Evolutionary conservation across 2,888 invertebrate genomes (phyloP).

Genomic region (Hydroisotoma schaefferi): DNA sequence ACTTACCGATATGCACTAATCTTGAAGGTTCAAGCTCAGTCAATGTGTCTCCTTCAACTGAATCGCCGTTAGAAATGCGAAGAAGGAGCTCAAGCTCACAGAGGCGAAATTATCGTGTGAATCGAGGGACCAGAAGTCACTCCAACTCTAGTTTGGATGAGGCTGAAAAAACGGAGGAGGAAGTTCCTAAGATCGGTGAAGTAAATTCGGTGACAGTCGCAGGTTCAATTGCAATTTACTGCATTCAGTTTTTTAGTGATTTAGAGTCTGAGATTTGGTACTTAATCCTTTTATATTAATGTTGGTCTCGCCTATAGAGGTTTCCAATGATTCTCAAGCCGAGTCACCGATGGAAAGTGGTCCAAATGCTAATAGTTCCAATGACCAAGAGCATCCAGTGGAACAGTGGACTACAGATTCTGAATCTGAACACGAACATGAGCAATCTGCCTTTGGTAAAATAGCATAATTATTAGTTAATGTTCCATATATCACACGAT

Average conservation of each 20-base stretch:
- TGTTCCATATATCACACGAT: no score
- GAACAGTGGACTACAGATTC: no score
- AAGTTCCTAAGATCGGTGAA: background rate
- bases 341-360: no score
- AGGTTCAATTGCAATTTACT: background rate
- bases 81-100: conserved; percentile 12
- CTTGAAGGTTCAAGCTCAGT: background rate
- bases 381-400: no score
- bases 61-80: background rate
- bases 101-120: conserved; percentile 19
- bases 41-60: background rate
- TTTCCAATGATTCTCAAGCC: no score
- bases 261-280: no score
- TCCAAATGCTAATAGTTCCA: no score
- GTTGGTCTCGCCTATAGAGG: no score
- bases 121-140: background rate
- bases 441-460: background rate
- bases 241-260: no score
- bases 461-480: background rate
- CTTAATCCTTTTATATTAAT: no score
- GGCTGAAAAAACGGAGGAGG: background rate
- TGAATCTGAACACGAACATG: no score
- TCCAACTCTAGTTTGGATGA: background rate
- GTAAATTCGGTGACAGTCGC: background rate
- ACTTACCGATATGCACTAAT: no score